Evolutionary conservation across 2,113 vertebrate genomes (phyloP).

Genomic region (Lophura nycthemera): DNA sequence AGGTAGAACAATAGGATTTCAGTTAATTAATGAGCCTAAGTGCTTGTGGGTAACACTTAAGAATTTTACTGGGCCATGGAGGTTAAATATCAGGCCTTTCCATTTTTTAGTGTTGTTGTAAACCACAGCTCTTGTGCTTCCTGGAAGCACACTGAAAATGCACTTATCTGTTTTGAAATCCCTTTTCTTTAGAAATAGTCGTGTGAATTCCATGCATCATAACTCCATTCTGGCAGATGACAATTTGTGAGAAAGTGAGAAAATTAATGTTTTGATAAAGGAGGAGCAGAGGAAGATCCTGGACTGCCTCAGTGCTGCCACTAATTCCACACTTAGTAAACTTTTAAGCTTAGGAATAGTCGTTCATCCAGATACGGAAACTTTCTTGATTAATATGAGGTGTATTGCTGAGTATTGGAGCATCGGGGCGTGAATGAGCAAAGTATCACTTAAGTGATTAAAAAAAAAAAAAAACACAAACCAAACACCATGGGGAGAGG

Average conservation of each 20-base stretch:
- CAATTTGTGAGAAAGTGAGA: background rate
- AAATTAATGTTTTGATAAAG: background rate
- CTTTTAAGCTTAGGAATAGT: background rate
- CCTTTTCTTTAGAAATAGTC: background rate
- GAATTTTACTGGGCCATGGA: background rate
- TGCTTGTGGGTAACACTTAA: background rate
- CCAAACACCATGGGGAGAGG: background rate
- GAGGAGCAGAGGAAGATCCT: background rate
- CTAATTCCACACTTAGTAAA: background rate
- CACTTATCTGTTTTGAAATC: background rate
- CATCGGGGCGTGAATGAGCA: background rate
- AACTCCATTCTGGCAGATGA: background rate
- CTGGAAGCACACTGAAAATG: background rate
- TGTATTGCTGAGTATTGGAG: background rate
- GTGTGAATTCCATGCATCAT: background rate
- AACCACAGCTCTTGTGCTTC: background rate
- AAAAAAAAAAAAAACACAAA: accelerated
- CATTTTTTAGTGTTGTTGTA: background rate
- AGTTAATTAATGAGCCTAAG: background rate
- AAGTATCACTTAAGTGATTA: background rate
- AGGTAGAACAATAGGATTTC: background rate
- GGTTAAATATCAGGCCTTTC: background rate
- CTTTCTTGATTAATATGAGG: background rate
- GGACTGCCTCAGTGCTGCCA: background rate
- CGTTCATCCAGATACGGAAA: background rate